These are phyloP conservation scores for Drosophila limbata DNA, from an alignment of 2,888 invertebrate genomes.

Conservation along the genomic window DNA sequence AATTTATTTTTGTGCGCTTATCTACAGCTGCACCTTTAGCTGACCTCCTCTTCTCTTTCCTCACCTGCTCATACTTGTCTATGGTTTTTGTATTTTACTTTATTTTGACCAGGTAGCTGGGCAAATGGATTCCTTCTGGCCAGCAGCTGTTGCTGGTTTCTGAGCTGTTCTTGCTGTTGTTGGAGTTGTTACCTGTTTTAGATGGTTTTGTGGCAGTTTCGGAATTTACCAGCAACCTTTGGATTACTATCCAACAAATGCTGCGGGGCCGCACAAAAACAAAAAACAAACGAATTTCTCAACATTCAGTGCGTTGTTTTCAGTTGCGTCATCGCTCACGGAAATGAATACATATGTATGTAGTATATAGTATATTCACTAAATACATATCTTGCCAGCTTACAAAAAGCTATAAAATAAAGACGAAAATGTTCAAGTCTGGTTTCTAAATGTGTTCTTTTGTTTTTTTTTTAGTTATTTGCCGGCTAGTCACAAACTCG, in stretches of 20 bases:
- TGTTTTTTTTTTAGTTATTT: conserved; percentile 28
- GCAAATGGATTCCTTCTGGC: conserved; percentile 19
- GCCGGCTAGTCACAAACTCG: conserved; percentile 54
- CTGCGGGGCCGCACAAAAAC: conserved; percentile 12
- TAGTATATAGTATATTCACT: conserved; percentile 6
- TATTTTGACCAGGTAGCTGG: conserved; percentile 32
- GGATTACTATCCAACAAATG: conserved; percentile 53
- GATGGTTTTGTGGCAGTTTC: conserved; percentile 18
- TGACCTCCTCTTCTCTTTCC: conserved; percentile 7
- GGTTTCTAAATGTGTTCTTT: conserved; percentile 40
- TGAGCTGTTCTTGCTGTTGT: conserved; percentile 1
- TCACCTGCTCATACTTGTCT: too few species aligned
- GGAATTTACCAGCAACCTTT: conserved; percentile 36
- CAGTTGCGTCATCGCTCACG: conserved; percentile 70
- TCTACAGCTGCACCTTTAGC: conserved; percentile 43
- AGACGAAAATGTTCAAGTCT: conserved; percentile 60
- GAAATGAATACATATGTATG: conserved; percentile 49
- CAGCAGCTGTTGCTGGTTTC: conserved; percentile 31
- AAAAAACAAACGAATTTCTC: conserved; percentile 56
- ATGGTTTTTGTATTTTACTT: conserved; percentile 3
- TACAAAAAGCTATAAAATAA: conserved; percentile 33
- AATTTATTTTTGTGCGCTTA: conserved; percentile 22
- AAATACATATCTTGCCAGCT: conserved; percentile 11
- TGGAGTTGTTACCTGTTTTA: conserved; percentile 43
- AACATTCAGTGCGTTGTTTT: conserved; percentile 55